Evolutionary conservation across 2,888 invertebrate genomes (phyloP).

Genomic region (Ophioninae sp.): DNA sequence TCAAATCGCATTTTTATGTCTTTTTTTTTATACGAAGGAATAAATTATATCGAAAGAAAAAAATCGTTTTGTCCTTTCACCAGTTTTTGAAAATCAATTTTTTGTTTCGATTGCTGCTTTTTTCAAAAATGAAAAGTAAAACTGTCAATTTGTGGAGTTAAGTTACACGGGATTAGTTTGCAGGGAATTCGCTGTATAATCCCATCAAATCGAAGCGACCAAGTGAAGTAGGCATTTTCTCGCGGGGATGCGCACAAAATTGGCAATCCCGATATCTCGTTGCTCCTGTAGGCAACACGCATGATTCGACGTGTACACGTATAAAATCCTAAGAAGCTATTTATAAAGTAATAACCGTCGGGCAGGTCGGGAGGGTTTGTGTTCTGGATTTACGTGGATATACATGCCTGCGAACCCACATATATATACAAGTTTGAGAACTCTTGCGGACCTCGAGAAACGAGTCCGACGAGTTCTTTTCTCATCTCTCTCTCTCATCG

Average conservation of each 20-base stretch:
- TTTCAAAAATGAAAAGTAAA: no score
- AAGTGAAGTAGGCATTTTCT: conserved; percentile 28
- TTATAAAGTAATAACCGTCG: conserved; percentile 66
- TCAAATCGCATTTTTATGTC: no score
- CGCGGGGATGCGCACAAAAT: conserved; percentile 35
- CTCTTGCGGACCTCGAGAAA: conserved; percentile 54
- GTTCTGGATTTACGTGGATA: background rate
- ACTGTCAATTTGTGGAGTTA: background rate
- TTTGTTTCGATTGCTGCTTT: no score
- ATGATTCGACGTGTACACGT: conserved; percentile 36
- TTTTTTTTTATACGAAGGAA: no score
- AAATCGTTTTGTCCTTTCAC: no score
- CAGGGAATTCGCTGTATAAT: conserved; percentile 16
- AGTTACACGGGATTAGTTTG: background rate
- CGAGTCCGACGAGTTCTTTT: conserved; percentile 63
- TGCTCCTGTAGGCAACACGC: conserved; percentile 23
- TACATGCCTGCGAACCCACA: background rate
- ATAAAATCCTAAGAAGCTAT: conserved; percentile 64
- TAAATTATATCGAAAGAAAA: no score
- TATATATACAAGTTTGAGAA: conserved; percentile 51
- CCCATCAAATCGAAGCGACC: conserved; percentile 17
- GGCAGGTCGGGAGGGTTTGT: conserved; percentile 60
- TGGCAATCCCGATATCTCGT: conserved; percentile 24
- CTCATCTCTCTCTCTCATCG: conserved; percentile 26
- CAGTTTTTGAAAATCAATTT: no score